Evolutionary conservation across 2,113 vertebrate species (phyloP).

Genomic region (Pogona vitticeps): DNA sequence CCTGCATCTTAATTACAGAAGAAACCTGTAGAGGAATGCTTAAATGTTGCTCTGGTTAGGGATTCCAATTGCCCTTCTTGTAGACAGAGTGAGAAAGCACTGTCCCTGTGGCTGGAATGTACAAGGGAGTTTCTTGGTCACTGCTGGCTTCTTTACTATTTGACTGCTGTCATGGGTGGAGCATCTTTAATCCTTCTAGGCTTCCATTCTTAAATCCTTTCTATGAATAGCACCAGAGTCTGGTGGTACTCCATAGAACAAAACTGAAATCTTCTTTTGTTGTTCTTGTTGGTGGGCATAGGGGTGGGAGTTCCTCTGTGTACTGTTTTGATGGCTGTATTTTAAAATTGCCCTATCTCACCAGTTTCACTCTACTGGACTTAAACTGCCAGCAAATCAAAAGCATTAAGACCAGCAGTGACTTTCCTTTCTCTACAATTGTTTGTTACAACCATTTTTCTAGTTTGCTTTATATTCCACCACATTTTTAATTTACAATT

Average conservation of each 20-base stretch:
- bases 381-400: not conserved
- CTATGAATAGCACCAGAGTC: constrained; percentile 41
- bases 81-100: constrained; percentile 11
- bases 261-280: constrained; percentile 27
- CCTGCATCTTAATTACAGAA: constrained; percentile 29
- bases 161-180: not conserved
- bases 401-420: constrained; percentile 18
- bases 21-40: fast-evolving
- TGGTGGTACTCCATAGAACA: not conserved
- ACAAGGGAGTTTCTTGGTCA: not conserved
- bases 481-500: not conserved
- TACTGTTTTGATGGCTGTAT: constrained; percentile 33
- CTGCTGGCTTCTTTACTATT: not conserved
- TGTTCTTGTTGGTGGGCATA: not conserved
- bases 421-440: not conserved
- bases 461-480: not conserved
- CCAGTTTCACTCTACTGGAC: not conserved
- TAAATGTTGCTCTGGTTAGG: constrained; percentile 29
- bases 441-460: not conserved
- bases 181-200: not conserved
- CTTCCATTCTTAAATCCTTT: constrained; percentile 46
- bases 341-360: constrained; percentile 35
- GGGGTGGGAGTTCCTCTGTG: constrained; percentile 19
- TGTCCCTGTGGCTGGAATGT: constrained; percentile 2
- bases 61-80: not conserved